A percentile compares a stretch with the other conserved stretches of the same genome.
These are phyloP conservation scores for Plutella xylostella DNA, from an alignment of 2,888 invertebrate genomes.

Conservation along the genomic window DNA sequence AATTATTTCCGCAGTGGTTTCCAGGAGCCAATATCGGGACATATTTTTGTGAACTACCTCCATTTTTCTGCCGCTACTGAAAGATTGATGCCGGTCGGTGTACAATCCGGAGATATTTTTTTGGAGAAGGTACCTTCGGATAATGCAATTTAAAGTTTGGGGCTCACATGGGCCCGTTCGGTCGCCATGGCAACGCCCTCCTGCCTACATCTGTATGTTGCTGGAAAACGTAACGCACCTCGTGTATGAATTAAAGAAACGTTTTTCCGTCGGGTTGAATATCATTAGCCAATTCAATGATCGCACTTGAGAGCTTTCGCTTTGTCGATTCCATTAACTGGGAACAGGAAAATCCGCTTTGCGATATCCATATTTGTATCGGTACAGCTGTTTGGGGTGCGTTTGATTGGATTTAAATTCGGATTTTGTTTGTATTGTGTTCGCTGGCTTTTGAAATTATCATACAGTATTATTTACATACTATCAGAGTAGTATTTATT, in stretches of 20 bases:
- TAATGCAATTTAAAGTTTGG: constrained; percentile 67
- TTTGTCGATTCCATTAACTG: constrained; percentile 37
- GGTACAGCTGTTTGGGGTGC: too few relatives aligned
- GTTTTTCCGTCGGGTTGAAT: constrained; percentile 64
- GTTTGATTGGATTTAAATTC: neutral
- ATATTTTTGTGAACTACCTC: constrained; percentile 17
- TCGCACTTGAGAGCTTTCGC: constrained; percentile 20
- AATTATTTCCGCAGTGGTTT: too few relatives aligned
- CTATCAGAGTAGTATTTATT: too few relatives aligned
- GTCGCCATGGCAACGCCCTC: constrained; percentile 63
- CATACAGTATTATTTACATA: too few relatives aligned
- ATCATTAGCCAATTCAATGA: constrained; percentile 53
- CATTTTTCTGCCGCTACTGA: constrained; percentile 22
- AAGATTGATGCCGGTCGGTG: constrained; percentile 33
- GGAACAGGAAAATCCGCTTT: constrained; percentile 12
- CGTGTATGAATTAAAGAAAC: constrained; percentile 56
- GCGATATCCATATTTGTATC: constrained; percentile 1
- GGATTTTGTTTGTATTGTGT: too few relatives aligned
- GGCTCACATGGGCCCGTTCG: constrained; percentile 60
- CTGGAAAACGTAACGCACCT: constrained; percentile 51
- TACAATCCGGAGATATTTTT: constrained; percentile 39
- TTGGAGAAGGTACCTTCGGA: constrained; percentile 36
- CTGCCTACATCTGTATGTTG: constrained; percentile 30
- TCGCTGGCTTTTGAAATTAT: too few relatives aligned
- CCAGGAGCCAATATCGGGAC: neutral